A percentile compares a stretch with the other conserved stretches of the same genome.
Evolutionary conservation across 2,113 vertebrate genomes (phyloP).

Genomic region (Narcine bancroftii): DNA sequence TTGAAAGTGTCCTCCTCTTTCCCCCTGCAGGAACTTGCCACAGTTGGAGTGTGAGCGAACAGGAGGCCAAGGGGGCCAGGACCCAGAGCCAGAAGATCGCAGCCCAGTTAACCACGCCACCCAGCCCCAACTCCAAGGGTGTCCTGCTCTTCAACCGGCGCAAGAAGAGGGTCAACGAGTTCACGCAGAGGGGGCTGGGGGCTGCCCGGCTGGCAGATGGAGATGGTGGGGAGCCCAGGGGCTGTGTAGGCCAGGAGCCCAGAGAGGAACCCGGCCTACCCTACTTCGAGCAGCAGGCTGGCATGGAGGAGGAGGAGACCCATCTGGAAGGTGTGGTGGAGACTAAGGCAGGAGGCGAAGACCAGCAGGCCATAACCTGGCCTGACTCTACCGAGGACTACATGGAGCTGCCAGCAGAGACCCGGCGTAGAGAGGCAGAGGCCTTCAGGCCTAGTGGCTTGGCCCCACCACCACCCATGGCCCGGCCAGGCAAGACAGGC

Average conservation of each 20-base stretch:
- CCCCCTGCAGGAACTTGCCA: slow-evolving; percentile 62
- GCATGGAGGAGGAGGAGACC: background rate
- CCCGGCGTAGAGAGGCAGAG: slow-evolving; percentile 44
- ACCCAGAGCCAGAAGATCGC: slow-evolving; percentile 77
- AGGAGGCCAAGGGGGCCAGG: slow-evolving; percentile 82
- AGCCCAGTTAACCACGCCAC: slow-evolving; percentile 77
- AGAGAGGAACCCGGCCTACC: background rate
- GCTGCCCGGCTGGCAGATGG: background rate
- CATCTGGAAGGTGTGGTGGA: too few relatives aligned
- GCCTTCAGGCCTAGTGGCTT: slow-evolving; percentile 43
- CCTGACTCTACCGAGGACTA: slow-evolving; percentile 36
- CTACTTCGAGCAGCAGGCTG: background rate
- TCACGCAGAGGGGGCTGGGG: slow-evolving; percentile 50
- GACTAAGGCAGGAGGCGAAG: background rate
- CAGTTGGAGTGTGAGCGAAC: slow-evolving; percentile 78
- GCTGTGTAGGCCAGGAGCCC: background rate
- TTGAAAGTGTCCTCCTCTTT: background rate
- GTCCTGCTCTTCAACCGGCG: slow-evolving; percentile 88
- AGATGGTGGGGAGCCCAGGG: background rate
- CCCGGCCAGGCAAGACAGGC: slow-evolving; percentile 62
- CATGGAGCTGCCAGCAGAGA: slow-evolving; percentile 39
- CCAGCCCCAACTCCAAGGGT: slow-evolving; percentile 74
- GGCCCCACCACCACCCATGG: background rate
- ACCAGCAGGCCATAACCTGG: slow-evolving; percentile 42
- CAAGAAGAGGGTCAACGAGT: slow-evolving; percentile 75